Evolutionary conservation across 2,113 vertebrate genomes (phyloP), one percentile per base, ranked within the genome.

Genomic region (Thermophis baileyi): DNA sequence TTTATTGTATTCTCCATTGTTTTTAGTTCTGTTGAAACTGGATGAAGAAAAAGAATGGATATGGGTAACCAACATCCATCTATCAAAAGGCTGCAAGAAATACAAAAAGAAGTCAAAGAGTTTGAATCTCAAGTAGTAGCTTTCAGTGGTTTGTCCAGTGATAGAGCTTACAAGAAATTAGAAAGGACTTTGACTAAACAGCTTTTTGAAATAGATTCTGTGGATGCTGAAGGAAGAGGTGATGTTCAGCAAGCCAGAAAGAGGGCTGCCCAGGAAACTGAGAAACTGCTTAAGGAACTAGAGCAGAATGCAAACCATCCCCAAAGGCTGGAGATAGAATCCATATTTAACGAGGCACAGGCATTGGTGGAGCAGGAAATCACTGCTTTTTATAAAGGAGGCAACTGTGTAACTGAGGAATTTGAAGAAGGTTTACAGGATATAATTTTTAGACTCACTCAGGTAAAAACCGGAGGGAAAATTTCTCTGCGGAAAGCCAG

Each of bases 281-380:
- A 99, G 94, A 98, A 98, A 8, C 97, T 99, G 14, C 98, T 99
- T 57, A 98, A 98, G 44, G 99, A 99, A 94, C 95, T 99, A 97
- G 99, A 99, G 95, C 98, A 99, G 97, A 99, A 98, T 81, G 98
- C 98, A 69, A 98, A 98, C n/a, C 99, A 99, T 94, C 99, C 99
- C 0, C 98, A 98, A 90, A 98, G 99, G 0, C 91, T 98, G 54
- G 98, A 98, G 92, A 99, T 99, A 35, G 98, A 99, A 95, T 97
- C 97, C 85, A 98, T 99, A 94, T 99, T 98, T 94, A 95, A 94
- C 3, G 98, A 99, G 94, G 99, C 98, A 0, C 99, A 98, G 90
- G 92, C 92, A 20, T 97, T 99, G 55, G 98, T 99, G 95, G 98
- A 98, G 18, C 98, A 98, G 0, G 98, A 98, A 85, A 98, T 99